phyloP scores from a whole-genome alignment of 2,888 invertebrate species.

The Diarsia rubi region DNA sequence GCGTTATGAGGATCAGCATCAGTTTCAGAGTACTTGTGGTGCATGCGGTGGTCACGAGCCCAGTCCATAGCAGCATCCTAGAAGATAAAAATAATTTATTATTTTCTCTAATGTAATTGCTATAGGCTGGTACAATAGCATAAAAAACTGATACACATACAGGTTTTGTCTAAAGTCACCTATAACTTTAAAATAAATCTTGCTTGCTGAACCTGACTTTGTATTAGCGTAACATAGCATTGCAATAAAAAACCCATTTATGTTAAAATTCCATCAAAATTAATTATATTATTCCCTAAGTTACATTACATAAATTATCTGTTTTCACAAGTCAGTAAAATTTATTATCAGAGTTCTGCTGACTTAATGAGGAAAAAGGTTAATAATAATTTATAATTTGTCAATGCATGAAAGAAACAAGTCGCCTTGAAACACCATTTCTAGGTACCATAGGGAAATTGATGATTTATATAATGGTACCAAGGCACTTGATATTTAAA shows the following conservation, averaged over 20 bases:
- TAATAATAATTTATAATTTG: constrained; percentile 23
- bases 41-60: constrained; percentile 95
- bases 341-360: neutral
- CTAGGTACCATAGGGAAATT: neutral
- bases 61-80: constrained; percentile 95
- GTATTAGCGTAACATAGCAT: neutral
- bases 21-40: constrained; percentile 98
- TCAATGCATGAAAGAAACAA: neutral
- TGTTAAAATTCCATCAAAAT: neutral
- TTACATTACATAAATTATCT: neutral
- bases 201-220: neutral
- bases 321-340: neutral
- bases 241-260: neutral
- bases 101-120: neutral
- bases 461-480: neutral
- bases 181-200: neutral
- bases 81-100: constrained; percentile 3
- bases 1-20: constrained; percentile 98
- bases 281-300: neutral
- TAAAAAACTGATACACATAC: neutral
- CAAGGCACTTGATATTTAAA: neutral
- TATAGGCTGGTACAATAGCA: neutral
- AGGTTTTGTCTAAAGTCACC: neutral
- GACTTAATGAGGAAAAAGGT: constrained; percentile 31
- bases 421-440: constrained; percentile 32